phyloP scores from a whole-genome alignment of 2,888 invertebrate species.

The Onthophagus sagittarius region DNA sequence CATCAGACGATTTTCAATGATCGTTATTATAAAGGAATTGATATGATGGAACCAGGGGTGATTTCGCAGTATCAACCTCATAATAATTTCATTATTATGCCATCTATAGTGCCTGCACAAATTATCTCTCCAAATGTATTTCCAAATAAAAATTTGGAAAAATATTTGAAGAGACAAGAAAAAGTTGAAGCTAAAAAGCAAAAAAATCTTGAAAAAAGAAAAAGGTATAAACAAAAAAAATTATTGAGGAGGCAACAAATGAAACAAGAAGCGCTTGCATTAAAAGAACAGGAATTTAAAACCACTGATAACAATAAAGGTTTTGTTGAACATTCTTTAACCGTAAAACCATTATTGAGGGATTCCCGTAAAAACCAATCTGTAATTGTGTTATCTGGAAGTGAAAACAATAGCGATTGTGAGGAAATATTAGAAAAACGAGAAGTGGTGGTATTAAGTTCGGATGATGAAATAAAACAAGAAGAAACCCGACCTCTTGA shows the following conservation, averaged over 20 bases:
- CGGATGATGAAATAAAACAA: constrained; percentile 15
- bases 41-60: background rate
- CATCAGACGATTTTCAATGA: no score
- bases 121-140: constrained; percentile 4
- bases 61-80: background rate
- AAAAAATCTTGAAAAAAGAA: constrained; percentile 12
- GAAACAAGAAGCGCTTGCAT: background rate
- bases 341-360: background rate
- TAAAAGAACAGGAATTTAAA: background rate
- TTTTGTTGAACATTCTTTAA: constrained; percentile 13
- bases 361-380: background rate
- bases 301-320: background rate
- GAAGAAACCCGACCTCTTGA: background rate
- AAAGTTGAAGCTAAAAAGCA: constrained; percentile 6
- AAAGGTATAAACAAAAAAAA: constrained; percentile 7
- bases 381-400: constrained; percentile 18
- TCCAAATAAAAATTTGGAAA: constrained; percentile 12
- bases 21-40: background rate
- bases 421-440: constrained; percentile 21
- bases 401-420: constrained; percentile 24
- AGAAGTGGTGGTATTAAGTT: constrained; percentile 22
- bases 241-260: background rate
- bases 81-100: constrained; percentile 16
- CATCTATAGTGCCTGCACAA: constrained; percentile 13
- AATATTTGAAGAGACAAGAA: constrained; percentile 14